phyloP scores from a whole-genome alignment of 2,888 invertebrate species.

The Hoplodrina ambigua region DNA sequence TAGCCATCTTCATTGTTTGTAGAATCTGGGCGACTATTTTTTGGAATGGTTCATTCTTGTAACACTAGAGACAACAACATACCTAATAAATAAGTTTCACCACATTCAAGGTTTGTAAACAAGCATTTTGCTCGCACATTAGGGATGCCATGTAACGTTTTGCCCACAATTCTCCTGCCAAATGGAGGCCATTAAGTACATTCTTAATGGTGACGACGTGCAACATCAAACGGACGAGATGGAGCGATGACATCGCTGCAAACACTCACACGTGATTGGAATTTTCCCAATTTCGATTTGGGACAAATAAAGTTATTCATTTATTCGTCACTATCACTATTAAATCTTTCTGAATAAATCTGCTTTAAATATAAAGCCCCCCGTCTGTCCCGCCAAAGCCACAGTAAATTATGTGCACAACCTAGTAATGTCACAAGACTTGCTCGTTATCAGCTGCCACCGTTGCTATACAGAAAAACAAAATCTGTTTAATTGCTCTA shows the following conservation, averaged over 20 bases:
- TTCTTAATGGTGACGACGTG: slow-evolving; percentile 58
- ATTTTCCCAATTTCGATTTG: slow-evolving; percentile 51
- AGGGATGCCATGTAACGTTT: slow-evolving; percentile 35
- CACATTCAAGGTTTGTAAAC: slow-evolving; percentile 42
- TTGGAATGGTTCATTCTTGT: not conserved
- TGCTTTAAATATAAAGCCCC: slow-evolving; percentile 4
- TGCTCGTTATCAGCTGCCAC: slow-evolving; percentile 35
- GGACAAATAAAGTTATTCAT: slow-evolving; percentile 43
- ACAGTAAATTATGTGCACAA: slow-evolving; percentile 37
- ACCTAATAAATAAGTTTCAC: slow-evolving; percentile 26
- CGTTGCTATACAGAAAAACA: slow-evolving; percentile 26
- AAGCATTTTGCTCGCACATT: slow-evolving; percentile 40
- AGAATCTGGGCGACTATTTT: not conserved
- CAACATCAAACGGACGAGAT: slow-evolving; percentile 56
- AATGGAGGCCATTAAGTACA: slow-evolving; percentile 54
- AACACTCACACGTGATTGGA: slow-evolving; percentile 51
- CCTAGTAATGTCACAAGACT: slow-evolving; percentile 45
- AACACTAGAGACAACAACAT: slow-evolving; percentile 16
- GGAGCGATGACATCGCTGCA: slow-evolving; percentile 50
- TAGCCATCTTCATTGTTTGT: not conserved
- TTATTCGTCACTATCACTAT: slow-evolving; percentile 20
- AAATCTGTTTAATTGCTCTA: slow-evolving; percentile 39
- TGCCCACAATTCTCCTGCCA: slow-evolving; percentile 55
- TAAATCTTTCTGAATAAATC: slow-evolving; percentile 34
- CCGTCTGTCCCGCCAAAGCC: slow-evolving; percentile 2